phyloP scores from a whole-genome alignment of 1,140 invertebrate species.

The Uloborus diversus region DNA sequence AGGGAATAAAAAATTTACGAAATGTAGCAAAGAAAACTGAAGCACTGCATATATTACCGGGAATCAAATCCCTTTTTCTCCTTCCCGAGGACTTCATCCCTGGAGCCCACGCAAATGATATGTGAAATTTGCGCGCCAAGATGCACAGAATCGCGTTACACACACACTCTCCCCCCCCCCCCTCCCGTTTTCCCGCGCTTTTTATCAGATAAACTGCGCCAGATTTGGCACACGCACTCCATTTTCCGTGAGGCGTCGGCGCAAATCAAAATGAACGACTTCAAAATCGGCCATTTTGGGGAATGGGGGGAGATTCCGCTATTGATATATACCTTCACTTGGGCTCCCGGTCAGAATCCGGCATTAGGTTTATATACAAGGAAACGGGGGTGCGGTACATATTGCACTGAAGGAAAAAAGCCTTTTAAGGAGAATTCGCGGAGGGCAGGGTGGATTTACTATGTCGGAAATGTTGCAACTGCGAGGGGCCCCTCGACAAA shows the following conservation, averaged over 20 bases:
- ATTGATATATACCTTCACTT: conserved; percentile 10
- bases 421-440: no score
- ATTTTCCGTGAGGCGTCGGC: background rate
- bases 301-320: background rate
- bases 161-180: background rate
- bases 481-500: no score
- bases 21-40: no score
- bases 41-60: background rate
- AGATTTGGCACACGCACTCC: conserved; percentile 35
- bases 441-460: no score
- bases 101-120: no score
- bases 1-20: no score
- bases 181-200: background rate
- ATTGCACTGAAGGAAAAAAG: no score
- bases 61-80: no score
- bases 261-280: conserved; percentile 47
- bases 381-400: background rate
- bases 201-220: conserved; percentile 23
- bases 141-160: conserved; percentile 11
- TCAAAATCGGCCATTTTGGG: conserved; percentile 36
- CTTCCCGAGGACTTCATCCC: no score
- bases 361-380: conserved; percentile 35
- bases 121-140: conserved; percentile 26
- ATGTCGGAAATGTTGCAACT: no score
- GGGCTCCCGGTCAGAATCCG: background rate